Conservation (phyloP, 2,888 invertebrate genomes). For the Epirrhoe alternata region DNA sequence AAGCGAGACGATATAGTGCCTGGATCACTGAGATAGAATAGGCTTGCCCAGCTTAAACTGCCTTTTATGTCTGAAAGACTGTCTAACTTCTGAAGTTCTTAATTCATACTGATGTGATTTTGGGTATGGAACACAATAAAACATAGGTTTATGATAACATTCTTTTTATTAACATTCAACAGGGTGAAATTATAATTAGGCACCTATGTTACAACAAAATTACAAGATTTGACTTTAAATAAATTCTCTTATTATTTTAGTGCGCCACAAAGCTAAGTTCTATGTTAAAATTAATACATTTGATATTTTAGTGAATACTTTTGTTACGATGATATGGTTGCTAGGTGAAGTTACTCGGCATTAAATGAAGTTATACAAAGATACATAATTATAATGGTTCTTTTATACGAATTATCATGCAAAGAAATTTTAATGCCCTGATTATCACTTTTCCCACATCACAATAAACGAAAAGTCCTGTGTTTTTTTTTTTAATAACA, state of each 20-base stretch:
- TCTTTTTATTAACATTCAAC: constrained; percentile 52
- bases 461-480: constrained; percentile 17
- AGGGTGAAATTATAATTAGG: constrained; percentile 51
- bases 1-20: no score
- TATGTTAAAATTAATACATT: constrained; percentile 32
- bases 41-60: no score
- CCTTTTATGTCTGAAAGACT: no score
- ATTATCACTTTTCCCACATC: constrained; percentile 22
- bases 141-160: constrained; percentile 48
- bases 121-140: constrained; percentile 11
- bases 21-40: no score
- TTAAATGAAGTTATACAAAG: constrained; percentile 20
- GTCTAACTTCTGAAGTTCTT: no score
- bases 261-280: constrained; percentile 35
- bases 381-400: constrained; percentile 27
- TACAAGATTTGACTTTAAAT: constrained; percentile 44
- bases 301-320: constrained; percentile 22
- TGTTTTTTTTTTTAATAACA: constrained; percentile 17
- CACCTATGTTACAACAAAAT: constrained; percentile 51
- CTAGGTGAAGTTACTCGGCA: constrained; percentile 21
- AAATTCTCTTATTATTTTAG: constrained; percentile 46
- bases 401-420: constrained; percentile 29
- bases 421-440: constrained; percentile 28
- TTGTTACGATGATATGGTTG: constrained; percentile 30
- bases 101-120: not conserved